Conservation (phyloP, 2,888 invertebrate species). For the Diarsia rubi region DNA sequence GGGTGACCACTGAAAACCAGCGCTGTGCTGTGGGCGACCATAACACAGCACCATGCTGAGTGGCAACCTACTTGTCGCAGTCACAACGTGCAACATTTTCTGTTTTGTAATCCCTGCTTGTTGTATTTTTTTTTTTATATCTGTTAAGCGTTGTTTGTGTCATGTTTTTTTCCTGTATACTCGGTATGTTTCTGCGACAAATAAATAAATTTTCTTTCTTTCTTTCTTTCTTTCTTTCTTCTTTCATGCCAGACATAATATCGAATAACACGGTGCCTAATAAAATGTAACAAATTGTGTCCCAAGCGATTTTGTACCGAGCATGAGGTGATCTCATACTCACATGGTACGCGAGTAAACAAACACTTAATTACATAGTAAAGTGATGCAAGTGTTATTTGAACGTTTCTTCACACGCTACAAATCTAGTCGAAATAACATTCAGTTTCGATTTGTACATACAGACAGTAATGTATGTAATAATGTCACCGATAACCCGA, state of each 20-base stretch:
- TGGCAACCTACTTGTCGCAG: too few species aligned
- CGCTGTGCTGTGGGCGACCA: too few species aligned
- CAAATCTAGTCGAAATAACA: constrained; percentile 41
- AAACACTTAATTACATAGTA: constrained; percentile 54
- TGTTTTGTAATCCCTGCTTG: too few species aligned
- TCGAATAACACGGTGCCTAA: constrained; percentile 4
- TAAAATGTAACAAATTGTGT: constrained; percentile 33
- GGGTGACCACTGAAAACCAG: too few species aligned
- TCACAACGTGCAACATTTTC: too few species aligned
- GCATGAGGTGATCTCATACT: constrained; percentile 47
- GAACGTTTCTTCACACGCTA: constrained; percentile 60
- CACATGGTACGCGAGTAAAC: constrained; percentile 53
- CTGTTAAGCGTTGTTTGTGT: too few species aligned
- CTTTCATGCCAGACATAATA: not conserved
- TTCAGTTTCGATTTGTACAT: constrained; percentile 60
- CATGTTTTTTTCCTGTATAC: too few species aligned
- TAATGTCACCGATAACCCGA: constrained; percentile 63
- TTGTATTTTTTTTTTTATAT: too few species aligned
- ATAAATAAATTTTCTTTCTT: too few species aligned
- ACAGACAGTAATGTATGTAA: constrained; percentile 59
- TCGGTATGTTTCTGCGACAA: too few species aligned
- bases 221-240: too few species aligned
- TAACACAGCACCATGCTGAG: too few species aligned
- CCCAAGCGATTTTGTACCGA: constrained; percentile 24
- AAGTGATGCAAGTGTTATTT: constrained; percentile 55